These are phyloP conservation scores for Loris lydekkerianus DNA, from an alignment of 2,797 vertebrate genomes.

Conservation along the genomic window DNA sequence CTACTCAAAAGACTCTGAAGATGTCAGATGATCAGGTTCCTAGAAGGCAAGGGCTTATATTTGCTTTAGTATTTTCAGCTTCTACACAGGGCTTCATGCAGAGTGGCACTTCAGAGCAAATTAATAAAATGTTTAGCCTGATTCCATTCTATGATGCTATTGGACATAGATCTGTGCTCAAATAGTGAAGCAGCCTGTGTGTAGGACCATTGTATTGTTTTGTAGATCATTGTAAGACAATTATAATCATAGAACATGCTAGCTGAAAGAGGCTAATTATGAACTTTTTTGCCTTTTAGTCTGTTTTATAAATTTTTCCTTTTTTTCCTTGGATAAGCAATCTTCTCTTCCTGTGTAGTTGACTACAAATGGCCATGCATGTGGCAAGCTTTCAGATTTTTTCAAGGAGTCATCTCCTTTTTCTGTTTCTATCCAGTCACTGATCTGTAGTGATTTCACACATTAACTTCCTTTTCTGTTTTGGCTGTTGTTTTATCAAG, in stretches of 20 bases:
- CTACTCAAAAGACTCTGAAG: neutral
- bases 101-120: neutral
- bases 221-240: neutral
- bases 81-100: neutral
- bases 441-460: neutral
- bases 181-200: constrained; percentile 4
- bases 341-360: neutral
- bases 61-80: neutral
- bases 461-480: neutral
- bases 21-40: neutral
- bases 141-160: constrained; percentile 14
- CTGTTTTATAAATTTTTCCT: constrained; percentile 23
- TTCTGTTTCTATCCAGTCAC: neutral
- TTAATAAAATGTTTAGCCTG: neutral
- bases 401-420: neutral
- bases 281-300: constrained; percentile 28
- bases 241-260: neutral
- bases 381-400: neutral
- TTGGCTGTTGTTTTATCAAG: neutral
- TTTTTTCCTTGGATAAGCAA: neutral
- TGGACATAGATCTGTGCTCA: constrained; percentile 11
- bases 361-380: neutral
- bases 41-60: neutral
- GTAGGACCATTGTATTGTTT: neutral
- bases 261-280: neutral